Evolutionary conservation across 2,888 invertebrate genomes (phyloP), one percentile per base, ranked within the genome.

Genomic region (Ryuthela nishihirai): DNA sequence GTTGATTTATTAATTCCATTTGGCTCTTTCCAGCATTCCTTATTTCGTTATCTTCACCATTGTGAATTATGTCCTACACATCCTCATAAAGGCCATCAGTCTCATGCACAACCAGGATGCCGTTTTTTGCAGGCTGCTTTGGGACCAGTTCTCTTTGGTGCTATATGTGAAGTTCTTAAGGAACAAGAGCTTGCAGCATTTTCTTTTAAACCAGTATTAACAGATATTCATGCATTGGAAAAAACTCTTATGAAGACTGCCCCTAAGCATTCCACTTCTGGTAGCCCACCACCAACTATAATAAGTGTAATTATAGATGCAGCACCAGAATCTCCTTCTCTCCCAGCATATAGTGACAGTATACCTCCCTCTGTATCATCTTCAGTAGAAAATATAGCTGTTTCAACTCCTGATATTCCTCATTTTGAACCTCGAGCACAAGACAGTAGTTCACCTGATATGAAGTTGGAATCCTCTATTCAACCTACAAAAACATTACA

Each of bases 111-210:
- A 29, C 59, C 53, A 32, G 53, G 53, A 18, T 60, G 60, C 46
- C 59, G 54, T 45, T 62, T 56, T 46, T 52, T 62, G 32, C 55
- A 53, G 47, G 62, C 54, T 24, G 55, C 46, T 39, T 44, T 56
- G 12, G 62, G 56, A 34, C 62, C 62, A 40, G 39, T 53, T 18
- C 42, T 56, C 12, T 46, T 53, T 35, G 48, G 54, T 21, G 25
- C 40, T n/a, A 24, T 60, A n/a, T 60, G 60, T 36, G 54, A 60
- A 35, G 49, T 45, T 45, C 41, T 54, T 17, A 54, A 54, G 17
- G 54, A 60, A 34, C 53, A 59, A 25, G 53, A 48, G 17, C 47
- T 59, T 43, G 59, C 48, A 15, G 40, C 42, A 39, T 12, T 29
- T 12, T 12, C 7, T 7, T 9, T 9, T 7, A 12, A 29, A 29